Conservation (phyloP, 2,113 vertebrate species). For the Saguinus imperator region DNA sequence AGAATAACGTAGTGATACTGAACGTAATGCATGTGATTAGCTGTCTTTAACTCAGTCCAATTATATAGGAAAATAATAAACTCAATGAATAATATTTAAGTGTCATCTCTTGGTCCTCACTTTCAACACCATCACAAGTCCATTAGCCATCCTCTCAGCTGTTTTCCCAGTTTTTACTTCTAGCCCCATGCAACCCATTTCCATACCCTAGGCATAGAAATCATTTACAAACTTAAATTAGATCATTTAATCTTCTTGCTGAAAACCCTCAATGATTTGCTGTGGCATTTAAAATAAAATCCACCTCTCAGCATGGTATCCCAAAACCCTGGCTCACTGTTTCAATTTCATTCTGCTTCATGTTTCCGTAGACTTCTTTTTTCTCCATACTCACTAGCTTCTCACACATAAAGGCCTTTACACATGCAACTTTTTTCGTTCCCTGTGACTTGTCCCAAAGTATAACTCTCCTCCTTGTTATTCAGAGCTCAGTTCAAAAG, state of each 20-base stretch:
- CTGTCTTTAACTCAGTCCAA: not conserved
- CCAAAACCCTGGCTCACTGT: not conserved
- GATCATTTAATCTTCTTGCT: not conserved
- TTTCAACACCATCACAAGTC: not conserved
- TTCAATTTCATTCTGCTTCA: not conserved
- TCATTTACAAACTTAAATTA: not conserved
- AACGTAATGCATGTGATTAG: not conserved
- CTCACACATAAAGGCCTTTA: not conserved
- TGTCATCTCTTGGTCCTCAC: not conserved
- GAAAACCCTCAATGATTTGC: not conserved
- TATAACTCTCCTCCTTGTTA: not conserved
- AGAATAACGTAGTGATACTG: not conserved
- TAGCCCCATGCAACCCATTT: not conserved
- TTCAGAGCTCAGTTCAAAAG: not conserved
- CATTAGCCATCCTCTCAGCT: not conserved
- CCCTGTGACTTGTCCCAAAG: not conserved
- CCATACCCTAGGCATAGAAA: not conserved
- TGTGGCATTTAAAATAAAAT: slow-evolving; percentile 14
- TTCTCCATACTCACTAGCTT: not conserved
- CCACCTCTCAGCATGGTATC: not conserved
- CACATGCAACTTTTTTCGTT: not conserved
- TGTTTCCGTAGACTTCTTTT: not conserved
- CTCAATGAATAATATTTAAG: not conserved
- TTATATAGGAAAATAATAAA: not conserved
- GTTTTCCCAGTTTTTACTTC: not conserved